These are phyloP conservation scores for Diphyllodes magnificus DNA, from an alignment of 2,113 vertebrate genomes.

Conservation along the genomic window DNA sequence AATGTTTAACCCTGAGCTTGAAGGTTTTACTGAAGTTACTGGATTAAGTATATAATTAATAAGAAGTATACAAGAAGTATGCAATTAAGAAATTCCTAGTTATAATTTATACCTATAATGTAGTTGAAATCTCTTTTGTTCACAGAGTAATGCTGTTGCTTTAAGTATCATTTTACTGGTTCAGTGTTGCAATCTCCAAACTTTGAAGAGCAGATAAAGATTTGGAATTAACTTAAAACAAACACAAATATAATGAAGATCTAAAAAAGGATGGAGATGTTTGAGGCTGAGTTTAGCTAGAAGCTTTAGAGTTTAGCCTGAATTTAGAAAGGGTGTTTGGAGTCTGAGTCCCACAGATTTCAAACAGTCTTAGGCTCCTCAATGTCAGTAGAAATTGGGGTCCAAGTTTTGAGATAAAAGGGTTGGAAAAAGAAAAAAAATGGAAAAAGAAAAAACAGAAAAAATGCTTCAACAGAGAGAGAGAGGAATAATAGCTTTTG, in stretches of 20 bases:
- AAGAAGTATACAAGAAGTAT: not conserved
- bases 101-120: not conserved
- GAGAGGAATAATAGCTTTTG: not conserved
- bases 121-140: not conserved
- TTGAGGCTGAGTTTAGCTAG: not conserved
- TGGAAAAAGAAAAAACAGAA: not conserved
- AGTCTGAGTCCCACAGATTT: not conserved
- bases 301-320: not conserved
- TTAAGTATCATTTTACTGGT: not conserved
- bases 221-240: not conserved
- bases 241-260: not conserved
- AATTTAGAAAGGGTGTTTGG: not conserved
- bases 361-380: not conserved
- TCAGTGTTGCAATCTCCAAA: not conserved
- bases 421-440: not conserved
- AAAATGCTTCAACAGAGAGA: not conserved
- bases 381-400: not conserved
- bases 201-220: not conserved
- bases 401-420: not conserved
- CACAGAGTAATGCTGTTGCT: not conserved
- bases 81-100: not conserved
- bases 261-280: not conserved
- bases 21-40: not conserved
- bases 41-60: not conserved
- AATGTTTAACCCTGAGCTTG: not conserved